Conservation (phyloP, 64 coral and sea anemone species). For the Platygyra sinensis region DNA sequence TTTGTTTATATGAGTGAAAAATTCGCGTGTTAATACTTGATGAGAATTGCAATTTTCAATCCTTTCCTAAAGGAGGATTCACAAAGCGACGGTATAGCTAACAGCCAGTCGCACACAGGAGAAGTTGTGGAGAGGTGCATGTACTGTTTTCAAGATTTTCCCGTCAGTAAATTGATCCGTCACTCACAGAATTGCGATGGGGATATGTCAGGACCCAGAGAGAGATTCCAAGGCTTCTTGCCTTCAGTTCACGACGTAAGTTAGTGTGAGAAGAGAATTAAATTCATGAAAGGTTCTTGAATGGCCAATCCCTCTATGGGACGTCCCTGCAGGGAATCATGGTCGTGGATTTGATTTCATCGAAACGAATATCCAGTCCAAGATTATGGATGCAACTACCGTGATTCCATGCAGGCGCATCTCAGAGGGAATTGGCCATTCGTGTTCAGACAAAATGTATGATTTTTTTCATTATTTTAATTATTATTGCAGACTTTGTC, state of each 20-base stretch:
- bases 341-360: too few relatives aligned
- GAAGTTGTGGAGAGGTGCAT: slow-evolving; percentile 47
- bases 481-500: too few relatives aligned
- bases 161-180: slow-evolving; percentile 28
- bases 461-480: too few relatives aligned
- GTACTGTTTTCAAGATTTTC: slow-evolving; percentile 63
- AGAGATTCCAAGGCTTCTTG: slow-evolving; percentile 51
- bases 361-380: too few relatives aligned
- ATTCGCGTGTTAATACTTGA: too few relatives aligned
- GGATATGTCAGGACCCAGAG: slow-evolving; percentile 58
- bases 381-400: too few relatives aligned
- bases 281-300: not conserved
- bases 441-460: too few relatives aligned
- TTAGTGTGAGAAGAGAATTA: not conserved
- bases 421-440: too few relatives aligned
- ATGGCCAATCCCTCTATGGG: not conserved
- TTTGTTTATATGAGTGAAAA: not conserved
- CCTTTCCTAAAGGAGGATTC: not conserved
- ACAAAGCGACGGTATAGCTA: not conserved
- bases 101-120: slow-evolving; percentile 7
- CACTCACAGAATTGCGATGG: slow-evolving; percentile 64
- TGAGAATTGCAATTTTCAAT: too few relatives aligned
- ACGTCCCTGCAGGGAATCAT: too few relatives aligned
- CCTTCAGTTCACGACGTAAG: slow-evolving; percentile 67
- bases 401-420: too few relatives aligned